Evolutionary conservation across 1,140 invertebrate species (phyloP).

Genomic region (Brachionus asplanchnoidis): DNA sequence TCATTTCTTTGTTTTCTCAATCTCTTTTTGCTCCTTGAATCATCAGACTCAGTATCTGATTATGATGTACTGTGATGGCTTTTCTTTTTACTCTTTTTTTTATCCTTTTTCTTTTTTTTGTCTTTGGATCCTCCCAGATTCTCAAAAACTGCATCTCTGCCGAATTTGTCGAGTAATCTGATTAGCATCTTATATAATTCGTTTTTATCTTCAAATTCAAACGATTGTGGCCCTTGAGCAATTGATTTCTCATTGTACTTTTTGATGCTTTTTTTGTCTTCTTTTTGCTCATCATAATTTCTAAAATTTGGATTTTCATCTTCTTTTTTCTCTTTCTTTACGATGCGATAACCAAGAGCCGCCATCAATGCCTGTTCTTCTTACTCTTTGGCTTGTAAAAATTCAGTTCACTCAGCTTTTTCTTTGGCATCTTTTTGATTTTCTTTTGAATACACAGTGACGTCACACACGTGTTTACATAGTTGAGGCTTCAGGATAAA

Average conservation of each 20-base stretch:
- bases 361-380: slow-evolving; percentile 40
- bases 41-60: background rate
- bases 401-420: background rate
- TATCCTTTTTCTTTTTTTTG: slow-evolving; percentile 14
- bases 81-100: slow-evolving; percentile 11
- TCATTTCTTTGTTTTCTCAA: too few species aligned
- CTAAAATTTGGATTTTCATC: background rate
- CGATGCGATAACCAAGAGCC: slow-evolving; percentile 9
- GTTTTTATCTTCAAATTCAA: slow-evolving; percentile 15
- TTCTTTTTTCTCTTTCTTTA: slow-evolving; percentile 31
- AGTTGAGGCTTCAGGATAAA: too few species aligned
- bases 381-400: slow-evolving; percentile 17
- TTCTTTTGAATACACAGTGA: slow-evolving; percentile 28
- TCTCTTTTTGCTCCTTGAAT: background rate
- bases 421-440: background rate
- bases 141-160: background rate
- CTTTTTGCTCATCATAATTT: background rate
- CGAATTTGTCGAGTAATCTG: slow-evolving; percentile 1
- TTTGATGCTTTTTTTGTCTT: background rate
- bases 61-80: background rate
- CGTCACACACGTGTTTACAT: too few species aligned
- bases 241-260: background rate
- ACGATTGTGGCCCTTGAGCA: background rate
- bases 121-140: background rate
- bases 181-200: background rate